Evolutionary conservation across 2,888 invertebrate species (phyloP).

Genomic region (Trichopoda pennipes): DNA sequence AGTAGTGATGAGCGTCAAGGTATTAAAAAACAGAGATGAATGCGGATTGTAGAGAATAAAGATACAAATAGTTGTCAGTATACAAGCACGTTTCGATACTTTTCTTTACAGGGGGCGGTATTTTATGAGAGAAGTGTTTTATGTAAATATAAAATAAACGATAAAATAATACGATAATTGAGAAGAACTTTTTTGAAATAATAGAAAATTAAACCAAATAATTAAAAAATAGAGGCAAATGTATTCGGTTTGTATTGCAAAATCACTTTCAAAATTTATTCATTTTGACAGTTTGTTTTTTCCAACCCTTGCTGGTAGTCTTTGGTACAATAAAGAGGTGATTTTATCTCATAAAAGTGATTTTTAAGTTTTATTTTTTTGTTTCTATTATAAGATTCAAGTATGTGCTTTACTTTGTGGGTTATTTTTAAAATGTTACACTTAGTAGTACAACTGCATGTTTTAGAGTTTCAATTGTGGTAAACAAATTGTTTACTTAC

Average conservation of each 20-base stretch:
- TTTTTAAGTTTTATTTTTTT: neutral
- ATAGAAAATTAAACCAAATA: no score
- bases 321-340: constrained; percentile 18
- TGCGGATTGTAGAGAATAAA: no score
- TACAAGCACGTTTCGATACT: no score
- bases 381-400: neutral
- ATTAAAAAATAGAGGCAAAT: neutral
- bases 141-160: no score
- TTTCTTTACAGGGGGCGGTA: no score
- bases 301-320: neutral
- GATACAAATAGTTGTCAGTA: no score
- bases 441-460: constrained; percentile 26
- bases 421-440: constrained; percentile 10
- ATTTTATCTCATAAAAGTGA: constrained; percentile 33
- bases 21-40: no score
- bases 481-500: constrained; percentile 25
- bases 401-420: constrained; percentile 24
- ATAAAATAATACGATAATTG: no score
- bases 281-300: constrained; percentile 12
- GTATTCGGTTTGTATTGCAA: constrained; percentile 6
- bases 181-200: no score
- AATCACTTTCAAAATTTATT: neutral
- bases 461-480: constrained; percentile 2
- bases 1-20: no score
- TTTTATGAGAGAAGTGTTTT: no score